Evolutionary conservation across 2,888 invertebrate genomes (phyloP), one percentile per base, ranked within the genome.

Genomic region (Pristionchus maxplancki): DNA sequence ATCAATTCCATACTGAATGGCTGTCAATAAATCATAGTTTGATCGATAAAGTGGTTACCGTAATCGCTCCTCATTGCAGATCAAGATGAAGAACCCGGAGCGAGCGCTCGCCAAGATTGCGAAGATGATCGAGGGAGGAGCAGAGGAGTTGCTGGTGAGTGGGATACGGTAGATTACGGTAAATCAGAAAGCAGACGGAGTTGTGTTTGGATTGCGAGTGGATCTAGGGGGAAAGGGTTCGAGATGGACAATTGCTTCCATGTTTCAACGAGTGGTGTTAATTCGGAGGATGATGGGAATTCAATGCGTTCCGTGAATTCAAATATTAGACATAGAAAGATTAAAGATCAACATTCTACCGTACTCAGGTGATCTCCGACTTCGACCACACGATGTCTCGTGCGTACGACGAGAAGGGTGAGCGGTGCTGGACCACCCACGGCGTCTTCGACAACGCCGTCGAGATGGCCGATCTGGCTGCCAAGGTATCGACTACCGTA

Each of bases 321-420:
- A 20, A 24, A 20, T 24, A 20, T 4, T 24, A 58, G 6, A 58
- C 6, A 58, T n/a, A 6, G 6, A 24, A n/a, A 24, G 3, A 9
- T 58, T 20, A 24, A n/a, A n/a, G n/a, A n/a, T 44, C 44, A 44
- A 44, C n/a, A n/a, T 58, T n/a, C 71, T 58, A 58, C 58, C n/a
- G 28, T 48, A 58, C 34, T 88, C 58, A 92, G 92, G 92, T 94
- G 24, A 94, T 94, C 82, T 92, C 93, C 17, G 94, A 94, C 89
- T 94, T 94, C 85, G 94, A 94, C 89, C 93, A 92, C 90, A 94
- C 94, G 3, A 88, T 94, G 15, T 93, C 93, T 20, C 90, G 93
- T 20, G 92, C 90, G 83, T 89, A 88, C 13, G 93, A 93, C 88
- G 91, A 91, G 74, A 82, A 90, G 31, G 94, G 94, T 20, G 91